phyloP scores from a whole-genome alignment of 1,140 invertebrate species.

The Archivesica marissinica region DNA sequence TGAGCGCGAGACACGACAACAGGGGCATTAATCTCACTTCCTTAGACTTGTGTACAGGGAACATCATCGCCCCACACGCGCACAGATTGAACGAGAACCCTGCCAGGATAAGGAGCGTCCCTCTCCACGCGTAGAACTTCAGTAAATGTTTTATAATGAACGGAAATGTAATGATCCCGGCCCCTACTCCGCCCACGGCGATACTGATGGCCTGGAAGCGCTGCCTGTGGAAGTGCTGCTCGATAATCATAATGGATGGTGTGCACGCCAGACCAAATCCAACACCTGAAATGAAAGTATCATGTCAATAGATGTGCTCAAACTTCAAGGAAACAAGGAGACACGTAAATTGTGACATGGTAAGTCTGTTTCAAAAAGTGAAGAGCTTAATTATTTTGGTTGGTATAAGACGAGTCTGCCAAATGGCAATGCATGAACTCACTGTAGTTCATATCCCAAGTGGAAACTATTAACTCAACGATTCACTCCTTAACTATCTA shows the following conservation, averaged over 20 bases:
- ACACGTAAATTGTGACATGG: no score
- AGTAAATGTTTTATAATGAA: conserved; percentile 75
- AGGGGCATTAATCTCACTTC: conserved; percentile 75
- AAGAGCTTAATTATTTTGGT: no score
- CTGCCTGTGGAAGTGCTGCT: conserved; percentile 76
- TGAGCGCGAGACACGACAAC: conserved; percentile 77
- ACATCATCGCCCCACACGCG: conserved; percentile 90
- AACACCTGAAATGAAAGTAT: conserved; percentile 72
- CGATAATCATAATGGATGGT: conserved; percentile 80
- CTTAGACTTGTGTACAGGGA: conserved; percentile 68
- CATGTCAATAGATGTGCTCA: no score
- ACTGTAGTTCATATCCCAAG: no score
- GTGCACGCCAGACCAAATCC: conserved; percentile 80
- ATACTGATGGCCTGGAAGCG: conserved; percentile 77
- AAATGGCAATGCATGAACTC: no score
- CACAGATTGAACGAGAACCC: conserved; percentile 94
- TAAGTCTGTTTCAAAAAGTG: no score
- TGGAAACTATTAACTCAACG: no score
- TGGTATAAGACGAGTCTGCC: no score
- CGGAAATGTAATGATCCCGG: conserved; percentile 80
- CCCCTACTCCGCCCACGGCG: conserved; percentile 76
- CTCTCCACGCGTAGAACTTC: conserved; percentile 89
- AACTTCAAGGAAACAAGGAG: no score
- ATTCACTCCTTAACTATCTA: no score
- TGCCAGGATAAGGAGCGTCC: conserved; percentile 92